Percentiles rank a stretch among this genome's conserved stretches.
phyloP scores from a whole-genome alignment of 2,888 invertebrate genomes.

The Platycheirus rosarum region DNA sequence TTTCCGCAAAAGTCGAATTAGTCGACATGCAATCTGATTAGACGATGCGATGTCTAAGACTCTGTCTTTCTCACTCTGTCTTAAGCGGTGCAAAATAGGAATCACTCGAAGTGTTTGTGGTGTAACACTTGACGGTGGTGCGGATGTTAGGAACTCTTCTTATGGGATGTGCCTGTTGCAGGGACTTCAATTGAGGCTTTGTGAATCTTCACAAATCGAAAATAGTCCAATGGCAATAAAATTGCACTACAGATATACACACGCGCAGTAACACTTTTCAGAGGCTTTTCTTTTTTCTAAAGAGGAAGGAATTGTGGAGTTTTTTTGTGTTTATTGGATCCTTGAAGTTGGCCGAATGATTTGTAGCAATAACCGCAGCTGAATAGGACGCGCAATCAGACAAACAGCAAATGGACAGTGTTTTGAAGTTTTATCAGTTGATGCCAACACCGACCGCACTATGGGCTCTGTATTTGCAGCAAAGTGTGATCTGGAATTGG shows the following conservation, averaged over 20 bases:
- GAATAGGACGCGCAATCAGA: constrained; percentile 69
- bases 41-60: constrained; percentile 38
- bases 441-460: constrained; percentile 51
- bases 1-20: constrained; percentile 77
- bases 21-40: constrained; percentile 77
- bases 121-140: constrained; percentile 35
- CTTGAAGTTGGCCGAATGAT: constrained; percentile 58
- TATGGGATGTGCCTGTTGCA: constrained; percentile 21
- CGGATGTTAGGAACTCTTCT: not conserved
- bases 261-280: constrained; percentile 44
- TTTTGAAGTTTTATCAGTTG: constrained; percentile 73
- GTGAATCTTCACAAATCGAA: constrained; percentile 59
- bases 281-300: constrained; percentile 15
- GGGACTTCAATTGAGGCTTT: constrained; percentile 31
- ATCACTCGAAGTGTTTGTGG: constrained; percentile 22
- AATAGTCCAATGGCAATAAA: constrained; percentile 74
- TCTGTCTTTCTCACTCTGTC: constrained; percentile 7
- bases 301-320: constrained; percentile 15
- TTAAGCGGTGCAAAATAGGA: not conserved
- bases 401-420: constrained; percentile 72
- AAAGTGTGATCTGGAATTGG: constrained; percentile 35
- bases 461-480: constrained; percentile 14
- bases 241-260: constrained; percentile 30
- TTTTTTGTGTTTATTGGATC: constrained; percentile 29
- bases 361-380: constrained; percentile 72